These are phyloP conservation scores for Pseudomyrmex concolor DNA, from an alignment of 1,140 invertebrate genomes.

Conservation along the genomic window DNA sequence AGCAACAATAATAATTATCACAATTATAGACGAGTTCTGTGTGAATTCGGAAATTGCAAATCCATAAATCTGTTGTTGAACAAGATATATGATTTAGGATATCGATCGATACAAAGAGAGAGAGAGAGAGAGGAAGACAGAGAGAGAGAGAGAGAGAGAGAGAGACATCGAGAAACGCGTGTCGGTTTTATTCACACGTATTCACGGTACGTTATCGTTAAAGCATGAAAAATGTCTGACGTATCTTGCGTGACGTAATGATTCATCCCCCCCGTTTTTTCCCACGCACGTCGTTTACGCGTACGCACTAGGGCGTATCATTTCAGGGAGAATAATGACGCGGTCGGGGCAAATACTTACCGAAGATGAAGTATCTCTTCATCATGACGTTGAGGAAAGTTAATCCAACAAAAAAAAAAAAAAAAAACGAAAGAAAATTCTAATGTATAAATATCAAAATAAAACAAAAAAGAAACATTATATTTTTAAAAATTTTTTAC, in stretches of 20 bases:
- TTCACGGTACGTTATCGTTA: conserved; percentile 37
- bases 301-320: not conserved
- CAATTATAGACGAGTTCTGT: not conserved
- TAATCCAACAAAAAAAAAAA: too few relatives aligned
- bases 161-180: not conserved
- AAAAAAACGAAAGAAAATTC: too few relatives aligned
- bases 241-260: conserved; percentile 43
- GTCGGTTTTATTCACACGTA: not conserved
- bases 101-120: not conserved
- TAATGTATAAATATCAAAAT: not conserved
- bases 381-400: not conserved
- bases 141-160: conserved; percentile 4
- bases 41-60: not conserved
- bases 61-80: not conserved
- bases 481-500: too few relatives aligned
- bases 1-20: conserved; percentile 11
- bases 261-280: conserved; percentile 25
- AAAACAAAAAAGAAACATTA: not conserved
- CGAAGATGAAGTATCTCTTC: conserved; percentile 26
- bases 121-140: conserved; percentile 1
- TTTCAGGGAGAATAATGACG: conserved; percentile 35
- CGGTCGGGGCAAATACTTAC: not conserved
- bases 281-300: conserved; percentile 37
- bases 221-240: conserved; percentile 54
- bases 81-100: not conserved